Evolutionary conservation across 1,140 invertebrate genomes (phyloP), one percentile per base, ranked within the genome.

Genomic region (Drosophila pachea): DNA sequence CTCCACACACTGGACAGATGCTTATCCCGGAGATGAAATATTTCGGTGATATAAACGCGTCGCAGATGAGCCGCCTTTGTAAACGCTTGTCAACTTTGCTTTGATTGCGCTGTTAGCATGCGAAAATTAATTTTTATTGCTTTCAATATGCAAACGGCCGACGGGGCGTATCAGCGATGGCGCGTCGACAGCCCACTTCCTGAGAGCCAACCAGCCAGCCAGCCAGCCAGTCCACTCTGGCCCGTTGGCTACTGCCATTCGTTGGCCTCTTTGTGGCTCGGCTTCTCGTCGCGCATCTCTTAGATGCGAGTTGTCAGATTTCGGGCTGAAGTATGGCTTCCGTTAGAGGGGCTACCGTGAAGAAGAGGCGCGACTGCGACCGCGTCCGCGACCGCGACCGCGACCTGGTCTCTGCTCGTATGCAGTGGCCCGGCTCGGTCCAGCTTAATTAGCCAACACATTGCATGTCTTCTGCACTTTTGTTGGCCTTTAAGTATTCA

Each of bases 81-180:
- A 83, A 83, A 83, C 76, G 79, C 79, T 83, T 83, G 79, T 84
- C 81, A 84, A 84, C 81, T 84, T 84, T 84, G 67, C 81, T 84
- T 76, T 83, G 79, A 83, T 83, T 79, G 79, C 81, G 70, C 79
- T 78, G 73, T 78, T 83, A 86, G 83, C 70, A 79, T 71, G 81
- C 59, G 76, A 73, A 83, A 83, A 83, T 83, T 83, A 83, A 83
- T 83, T 83, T 79, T 83, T 83, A 83, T 83, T 83, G 69, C 69
- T 72, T 72, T 72, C 69, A 72, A 72, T 72, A 72, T 72, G 69
- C 69, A 68, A 55, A 64, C 73, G 67, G 79, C 66, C 69, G 66
- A 83, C 81, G 78, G 81, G 79, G 79, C 79, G 79, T 83, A 83
- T 83, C 79, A 84, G 81, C 60, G 63, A 69, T 73, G 79, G 53